Conservation (phyloP, 37 sponge, comb jelly and placozoan genomes). For the Ephydatia muelleri region DNA sequence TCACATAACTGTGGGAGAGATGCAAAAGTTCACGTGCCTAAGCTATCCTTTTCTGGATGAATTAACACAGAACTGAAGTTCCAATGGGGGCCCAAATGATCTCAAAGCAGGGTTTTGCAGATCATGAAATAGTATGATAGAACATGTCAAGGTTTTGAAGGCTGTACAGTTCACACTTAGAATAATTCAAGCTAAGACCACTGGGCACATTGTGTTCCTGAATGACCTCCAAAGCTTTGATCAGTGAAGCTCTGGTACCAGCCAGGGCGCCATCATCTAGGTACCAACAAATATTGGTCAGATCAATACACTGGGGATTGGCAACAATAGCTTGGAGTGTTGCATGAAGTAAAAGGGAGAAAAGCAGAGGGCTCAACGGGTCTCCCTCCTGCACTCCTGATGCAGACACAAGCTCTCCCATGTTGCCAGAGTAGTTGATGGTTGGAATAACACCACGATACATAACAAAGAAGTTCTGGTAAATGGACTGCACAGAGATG, state of each 20-base stretch:
- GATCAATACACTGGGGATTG: not conserved
- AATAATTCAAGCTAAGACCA: not conserved
- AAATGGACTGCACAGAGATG: no score
- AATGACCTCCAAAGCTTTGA: not conserved
- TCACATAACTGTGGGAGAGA: no score
- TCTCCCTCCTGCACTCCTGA: not conserved
- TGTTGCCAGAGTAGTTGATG: not conserved
- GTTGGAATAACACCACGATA: no score
- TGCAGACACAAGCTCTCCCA: not conserved
- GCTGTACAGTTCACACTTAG: not conserved
- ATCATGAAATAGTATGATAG: not conserved
- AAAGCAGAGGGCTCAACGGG: not conserved
- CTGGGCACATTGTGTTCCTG: not conserved
- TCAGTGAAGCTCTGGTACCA: not conserved
- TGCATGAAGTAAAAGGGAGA: not conserved
- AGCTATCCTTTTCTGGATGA: not conserved
- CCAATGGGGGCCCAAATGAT: not conserved
- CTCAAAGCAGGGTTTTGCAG: not conserved
- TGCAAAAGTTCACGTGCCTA: not conserved
- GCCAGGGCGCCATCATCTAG: not conserved
- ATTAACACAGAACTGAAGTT: not conserved
- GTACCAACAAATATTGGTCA: not conserved
- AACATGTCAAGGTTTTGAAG: not conserved
- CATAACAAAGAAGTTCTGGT: no score
- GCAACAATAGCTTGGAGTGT: not conserved